A percentile compares a stretch with the other conserved stretches of the same genome.
These are phyloP conservation scores for Microchirus variegatus DNA, from an alignment of 2,797 vertebrate species.

Conservation along the genomic window DNA sequence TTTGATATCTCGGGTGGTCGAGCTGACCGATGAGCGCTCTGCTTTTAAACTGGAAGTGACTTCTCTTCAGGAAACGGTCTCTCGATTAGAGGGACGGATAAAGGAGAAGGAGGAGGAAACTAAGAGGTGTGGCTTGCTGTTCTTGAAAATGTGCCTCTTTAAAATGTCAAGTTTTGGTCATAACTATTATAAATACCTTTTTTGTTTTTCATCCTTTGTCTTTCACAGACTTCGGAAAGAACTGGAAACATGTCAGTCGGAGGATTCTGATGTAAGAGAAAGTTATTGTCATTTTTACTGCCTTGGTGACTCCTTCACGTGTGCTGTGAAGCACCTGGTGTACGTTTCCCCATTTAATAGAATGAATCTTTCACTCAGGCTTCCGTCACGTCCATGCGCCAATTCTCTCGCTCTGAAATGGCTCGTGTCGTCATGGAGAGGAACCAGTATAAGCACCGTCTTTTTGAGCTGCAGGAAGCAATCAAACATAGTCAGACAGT, in stretches of 20 bases:
- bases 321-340: not conserved
- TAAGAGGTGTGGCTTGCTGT: constrained; percentile 68
- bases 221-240: constrained; percentile 75
- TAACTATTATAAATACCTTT: not conserved
- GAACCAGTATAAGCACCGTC: constrained; percentile 89
- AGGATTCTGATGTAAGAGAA: constrained; percentile 79
- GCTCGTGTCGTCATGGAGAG: constrained; percentile 89
- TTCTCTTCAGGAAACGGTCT: constrained; percentile 73
- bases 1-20: constrained; percentile 81
- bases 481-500: constrained; percentile 72
- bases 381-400: constrained; percentile 69
- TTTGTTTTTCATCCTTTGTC: constrained; percentile 3
- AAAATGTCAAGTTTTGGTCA: not conserved
- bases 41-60: constrained; percentile 73
- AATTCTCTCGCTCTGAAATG: constrained; percentile 89
- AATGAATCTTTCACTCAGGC: constrained; percentile 53
- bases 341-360: not conserved
- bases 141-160: not conserved
- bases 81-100: constrained; percentile 71
- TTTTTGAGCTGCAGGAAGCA: constrained; percentile 87
- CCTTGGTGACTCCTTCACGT: not conserved
- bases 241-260: constrained; percentile 70
- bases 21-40: constrained; percentile 82
- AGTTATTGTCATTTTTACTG: not conserved
- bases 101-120: constrained; percentile 83